These are phyloP conservation scores for Coendou prehensilis DNA, from an alignment of 2,797 vertebrate genomes.

Conservation along the genomic window DNA sequence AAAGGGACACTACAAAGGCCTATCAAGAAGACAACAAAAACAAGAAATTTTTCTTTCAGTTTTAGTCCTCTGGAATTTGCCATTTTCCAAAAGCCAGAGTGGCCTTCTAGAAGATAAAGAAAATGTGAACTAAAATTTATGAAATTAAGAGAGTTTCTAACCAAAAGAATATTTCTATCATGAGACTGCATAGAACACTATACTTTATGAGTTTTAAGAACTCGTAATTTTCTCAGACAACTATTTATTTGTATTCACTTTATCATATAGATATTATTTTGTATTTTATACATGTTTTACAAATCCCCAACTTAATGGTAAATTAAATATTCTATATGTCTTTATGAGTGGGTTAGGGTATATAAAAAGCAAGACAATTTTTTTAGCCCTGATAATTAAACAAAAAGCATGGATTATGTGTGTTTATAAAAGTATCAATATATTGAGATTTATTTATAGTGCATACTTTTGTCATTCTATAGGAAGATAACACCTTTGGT, in stretches of 20 bases:
- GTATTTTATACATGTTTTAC: background rate
- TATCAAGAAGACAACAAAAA: background rate
- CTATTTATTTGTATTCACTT: background rate
- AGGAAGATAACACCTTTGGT: background rate
- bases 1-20: background rate
- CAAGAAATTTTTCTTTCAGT: background rate
- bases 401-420: background rate
- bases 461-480: background rate
- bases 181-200: background rate
- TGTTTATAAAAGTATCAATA: background rate
- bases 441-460: background rate
- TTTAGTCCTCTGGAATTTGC: background rate
- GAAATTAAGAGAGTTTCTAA: background rate
- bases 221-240: background rate
- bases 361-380: constrained; percentile 44
- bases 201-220: background rate
- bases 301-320: background rate
- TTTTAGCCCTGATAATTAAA: background rate
- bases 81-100: background rate
- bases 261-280: background rate
- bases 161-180: background rate
- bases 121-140: constrained; percentile 34
- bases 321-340: background rate
- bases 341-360: background rate
- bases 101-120: background rate